phyloP scores from a whole-genome alignment of 1,140 invertebrate genomes.

The Drosophila littoralis region DNA sequence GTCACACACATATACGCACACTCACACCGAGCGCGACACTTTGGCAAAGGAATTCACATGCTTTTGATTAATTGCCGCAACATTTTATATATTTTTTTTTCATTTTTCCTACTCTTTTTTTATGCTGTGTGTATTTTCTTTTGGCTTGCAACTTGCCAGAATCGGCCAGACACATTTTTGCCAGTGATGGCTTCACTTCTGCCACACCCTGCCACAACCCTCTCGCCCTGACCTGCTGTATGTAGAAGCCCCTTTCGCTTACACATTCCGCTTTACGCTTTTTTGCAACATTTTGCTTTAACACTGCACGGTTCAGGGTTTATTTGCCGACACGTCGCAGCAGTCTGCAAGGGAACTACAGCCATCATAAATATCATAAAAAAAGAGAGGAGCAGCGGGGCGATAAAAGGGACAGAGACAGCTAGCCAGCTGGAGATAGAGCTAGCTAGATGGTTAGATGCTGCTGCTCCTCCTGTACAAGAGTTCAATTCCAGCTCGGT shows the following conservation, averaged over 20 bases:
- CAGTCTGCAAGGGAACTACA: slow-evolving; percentile 34
- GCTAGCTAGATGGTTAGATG: background rate
- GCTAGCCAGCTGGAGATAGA: background rate
- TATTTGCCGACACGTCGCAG: slow-evolving; percentile 76
- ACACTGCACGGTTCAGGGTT: slow-evolving; percentile 64
- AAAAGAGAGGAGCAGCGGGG: slow-evolving; percentile 25
- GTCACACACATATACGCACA: slow-evolving; percentile 14
- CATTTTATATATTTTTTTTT: slow-evolving; percentile 65
- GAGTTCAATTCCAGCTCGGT: background rate
- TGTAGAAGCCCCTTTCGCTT: background rate
- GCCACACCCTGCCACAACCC: slow-evolving; percentile 1
- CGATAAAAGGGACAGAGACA: background rate
- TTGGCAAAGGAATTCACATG: slow-evolving; percentile 74
- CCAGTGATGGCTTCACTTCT: slow-evolving; percentile 68
- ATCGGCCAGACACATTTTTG: slow-evolving; percentile 40
- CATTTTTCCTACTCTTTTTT: slow-evolving; percentile 5
- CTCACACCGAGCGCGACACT: slow-evolving; percentile 40
- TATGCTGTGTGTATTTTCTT: slow-evolving; percentile 1
- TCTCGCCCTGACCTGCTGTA: too few relatives aligned
- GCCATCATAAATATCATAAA: slow-evolving; percentile 79
- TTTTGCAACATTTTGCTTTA: slow-evolving; percentile 56
- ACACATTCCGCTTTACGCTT: slow-evolving; percentile 26
- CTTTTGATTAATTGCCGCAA: slow-evolving; percentile 82
- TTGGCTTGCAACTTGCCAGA: slow-evolving; percentile 19
- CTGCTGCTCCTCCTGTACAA: background rate